These are phyloP conservation scores for Colaptes auratus DNA, from an alignment of 2,113 vertebrate species.

Conservation along the genomic window DNA sequence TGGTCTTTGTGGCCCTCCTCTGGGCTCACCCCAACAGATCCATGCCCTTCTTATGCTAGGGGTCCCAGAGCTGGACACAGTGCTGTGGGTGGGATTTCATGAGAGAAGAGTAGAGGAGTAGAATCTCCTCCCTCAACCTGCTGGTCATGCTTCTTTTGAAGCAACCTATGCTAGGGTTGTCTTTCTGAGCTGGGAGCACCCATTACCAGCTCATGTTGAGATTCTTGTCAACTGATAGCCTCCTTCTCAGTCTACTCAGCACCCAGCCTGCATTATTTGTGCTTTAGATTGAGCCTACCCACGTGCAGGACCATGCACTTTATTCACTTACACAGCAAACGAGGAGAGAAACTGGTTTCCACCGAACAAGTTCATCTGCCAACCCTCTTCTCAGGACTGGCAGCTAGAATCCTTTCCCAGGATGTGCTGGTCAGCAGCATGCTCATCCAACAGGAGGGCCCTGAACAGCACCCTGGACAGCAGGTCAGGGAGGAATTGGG, in stretches of 20 bases:
- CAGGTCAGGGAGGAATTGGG: background rate
- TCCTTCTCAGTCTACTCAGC: background rate
- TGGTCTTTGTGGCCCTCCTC: too few relatives aligned
- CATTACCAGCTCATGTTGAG: too few relatives aligned
- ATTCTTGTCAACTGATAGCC: too few relatives aligned
- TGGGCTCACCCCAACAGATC: too few relatives aligned
- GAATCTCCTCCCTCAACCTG: too few relatives aligned
- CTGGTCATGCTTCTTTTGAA: too few relatives aligned
- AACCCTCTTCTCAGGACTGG: background rate
- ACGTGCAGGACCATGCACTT: background rate
- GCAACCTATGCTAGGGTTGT: too few relatives aligned
- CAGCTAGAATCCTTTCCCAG: background rate
- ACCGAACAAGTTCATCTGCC: background rate
- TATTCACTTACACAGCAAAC: background rate
- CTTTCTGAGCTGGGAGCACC: too few relatives aligned
- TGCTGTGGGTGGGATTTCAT: too few relatives aligned
- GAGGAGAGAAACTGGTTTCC: background rate
- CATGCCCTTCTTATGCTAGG: too few relatives aligned
- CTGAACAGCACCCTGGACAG: background rate
- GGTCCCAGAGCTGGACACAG: too few relatives aligned
- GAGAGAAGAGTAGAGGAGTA: too few relatives aligned
- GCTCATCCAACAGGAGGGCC: rapidly evolving
- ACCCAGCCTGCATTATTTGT: background rate
- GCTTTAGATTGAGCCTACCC: background rate
- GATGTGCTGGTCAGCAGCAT: background rate